These are phyloP conservation scores for Micrasema longulum DNA, from an alignment of 1,140 invertebrate genomes.

Conservation along the genomic window DNA sequence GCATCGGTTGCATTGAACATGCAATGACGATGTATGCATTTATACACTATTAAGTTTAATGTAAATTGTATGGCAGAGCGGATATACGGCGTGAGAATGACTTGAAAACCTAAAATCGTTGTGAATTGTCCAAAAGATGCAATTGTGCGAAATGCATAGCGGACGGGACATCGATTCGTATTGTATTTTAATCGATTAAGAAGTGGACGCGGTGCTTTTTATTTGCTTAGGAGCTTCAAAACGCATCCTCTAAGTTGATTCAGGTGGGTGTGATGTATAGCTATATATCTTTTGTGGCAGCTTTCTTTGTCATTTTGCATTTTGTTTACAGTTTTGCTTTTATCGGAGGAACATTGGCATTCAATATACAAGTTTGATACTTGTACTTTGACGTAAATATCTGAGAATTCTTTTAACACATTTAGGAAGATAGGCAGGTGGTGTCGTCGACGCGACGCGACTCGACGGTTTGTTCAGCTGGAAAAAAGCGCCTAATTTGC, in stretches of 20 bases:
- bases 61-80: constrained; percentile 8
- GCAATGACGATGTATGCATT: too few species aligned
- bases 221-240: constrained; percentile 14
- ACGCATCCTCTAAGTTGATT: constrained; percentile 10
- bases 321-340: constrained; percentile 1
- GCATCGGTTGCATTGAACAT: too few species aligned
- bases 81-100: constrained; percentile 16
- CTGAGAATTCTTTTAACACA: background rate
- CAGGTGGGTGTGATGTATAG: constrained; percentile 15
- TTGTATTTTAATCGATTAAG: constrained; percentile 23
- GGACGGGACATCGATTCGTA: constrained; percentile 7
- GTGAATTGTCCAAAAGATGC: constrained; percentile 5
- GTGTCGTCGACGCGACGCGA: too few species aligned
- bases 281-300: constrained; percentile 7
- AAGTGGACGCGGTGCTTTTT: constrained; percentile 14
- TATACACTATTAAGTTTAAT: too few species aligned
- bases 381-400: too few species aligned
- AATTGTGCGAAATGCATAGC: constrained; percentile 20
- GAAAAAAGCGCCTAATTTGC: too few species aligned
- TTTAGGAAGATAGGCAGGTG: too few species aligned
- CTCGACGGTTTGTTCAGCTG: too few species aligned
- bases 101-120: too few species aligned
- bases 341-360: background rate
- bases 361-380: too few species aligned
- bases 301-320: background rate